Evolutionary conservation across 2,797 vertebrate genomes (phyloP).

Genomic region (Clarias laeviceps): DNA sequence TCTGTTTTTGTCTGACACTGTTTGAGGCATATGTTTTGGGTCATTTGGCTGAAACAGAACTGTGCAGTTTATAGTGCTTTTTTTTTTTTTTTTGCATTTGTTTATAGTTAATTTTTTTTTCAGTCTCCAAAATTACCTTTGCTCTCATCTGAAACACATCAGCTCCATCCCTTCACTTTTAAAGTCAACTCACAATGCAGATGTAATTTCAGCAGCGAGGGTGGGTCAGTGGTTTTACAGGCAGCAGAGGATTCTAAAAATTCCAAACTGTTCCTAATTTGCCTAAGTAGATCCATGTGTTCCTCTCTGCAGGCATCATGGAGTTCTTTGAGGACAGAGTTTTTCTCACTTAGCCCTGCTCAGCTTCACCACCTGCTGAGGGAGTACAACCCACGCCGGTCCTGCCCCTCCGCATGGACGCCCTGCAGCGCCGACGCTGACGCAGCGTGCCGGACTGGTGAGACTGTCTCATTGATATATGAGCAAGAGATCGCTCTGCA

Average conservation of each 20-base stretch:
- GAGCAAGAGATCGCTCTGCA: not conserved
- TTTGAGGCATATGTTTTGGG: not conserved
- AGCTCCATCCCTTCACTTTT: not conserved
- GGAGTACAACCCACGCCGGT: conserved; percentile 70
- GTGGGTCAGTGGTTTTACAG: not conserved
- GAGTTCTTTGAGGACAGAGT: conserved; percentile 71
- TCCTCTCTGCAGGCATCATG: conserved; percentile 69
- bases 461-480: conserved; percentile 38
- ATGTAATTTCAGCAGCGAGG: conserved; percentile 6
- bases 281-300: conserved; percentile 34
- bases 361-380: conserved; percentile 80
- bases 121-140: not conserved
- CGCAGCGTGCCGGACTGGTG: conserved; percentile 67
- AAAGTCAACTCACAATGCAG: not conserved
- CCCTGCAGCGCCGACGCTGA: conserved; percentile 64
- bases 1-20: not conserved
- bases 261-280: conserved; percentile 11
- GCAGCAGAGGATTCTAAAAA: not conserved
- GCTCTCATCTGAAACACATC: not conserved
- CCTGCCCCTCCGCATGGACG: conserved; percentile 68
- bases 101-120: too few relatives aligned
- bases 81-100: too few relatives aligned
- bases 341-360: conserved; percentile 69
- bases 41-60: not conserved
- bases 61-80: not conserved